These are phyloP conservation scores for Gyps fulvus DNA, from an alignment of 2,113 vertebrate species.

Conservation along the genomic window DNA sequence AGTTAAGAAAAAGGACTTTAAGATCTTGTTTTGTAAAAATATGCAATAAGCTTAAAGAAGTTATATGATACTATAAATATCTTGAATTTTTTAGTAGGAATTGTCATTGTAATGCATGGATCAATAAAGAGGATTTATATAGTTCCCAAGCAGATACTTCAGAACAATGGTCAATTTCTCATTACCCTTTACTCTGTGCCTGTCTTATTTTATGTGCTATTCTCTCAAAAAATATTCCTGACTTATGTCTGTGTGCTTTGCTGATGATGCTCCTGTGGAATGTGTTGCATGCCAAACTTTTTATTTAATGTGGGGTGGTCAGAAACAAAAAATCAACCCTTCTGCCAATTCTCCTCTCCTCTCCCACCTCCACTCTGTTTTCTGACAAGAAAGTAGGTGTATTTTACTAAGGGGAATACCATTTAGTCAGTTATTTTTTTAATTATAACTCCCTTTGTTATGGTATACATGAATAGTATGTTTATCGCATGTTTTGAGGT, in stretches of 20 bases:
- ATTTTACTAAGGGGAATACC: not conserved
- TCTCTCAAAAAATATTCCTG: not conserved
- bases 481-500: not conserved
- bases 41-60: not conserved
- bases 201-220: constrained; percentile 24
- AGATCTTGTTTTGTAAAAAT: not conserved
- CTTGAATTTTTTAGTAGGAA: constrained; percentile 23
- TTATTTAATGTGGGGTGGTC: not conserved
- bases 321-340: not conserved
- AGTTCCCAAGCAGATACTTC: constrained; percentile 30
- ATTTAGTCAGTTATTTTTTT: not conserved
- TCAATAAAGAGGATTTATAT: constrained; percentile 41
- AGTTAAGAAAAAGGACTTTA: not conserved
- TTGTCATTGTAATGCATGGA: constrained; percentile 19
- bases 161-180: constrained; percentile 47
- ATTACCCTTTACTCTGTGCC: constrained; percentile 24
- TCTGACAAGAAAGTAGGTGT: not conserved
- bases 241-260: not conserved
- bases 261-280: not conserved
- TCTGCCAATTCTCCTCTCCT: not conserved
- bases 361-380: not conserved
- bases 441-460: not conserved
- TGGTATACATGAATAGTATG: not conserved
- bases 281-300: not conserved
- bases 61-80: not conserved